These are phyloP conservation scores for Tetranychus truncatus DNA, from an alignment of 2,888 invertebrate genomes.

Conservation along the genomic window DNA sequence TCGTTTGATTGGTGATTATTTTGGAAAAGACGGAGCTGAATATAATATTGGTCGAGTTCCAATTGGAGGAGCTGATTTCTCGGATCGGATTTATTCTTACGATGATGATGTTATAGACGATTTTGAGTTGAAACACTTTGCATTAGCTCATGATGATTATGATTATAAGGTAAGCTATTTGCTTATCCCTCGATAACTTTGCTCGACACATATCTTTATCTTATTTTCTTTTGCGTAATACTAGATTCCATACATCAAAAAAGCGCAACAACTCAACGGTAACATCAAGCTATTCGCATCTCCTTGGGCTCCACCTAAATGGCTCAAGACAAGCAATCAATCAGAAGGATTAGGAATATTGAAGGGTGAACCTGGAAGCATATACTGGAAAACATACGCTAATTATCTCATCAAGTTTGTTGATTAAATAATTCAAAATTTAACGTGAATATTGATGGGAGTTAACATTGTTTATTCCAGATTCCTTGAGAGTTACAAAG, in stretches of 20 bases:
- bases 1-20: too few relatives aligned
- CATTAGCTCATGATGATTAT: not conserved
- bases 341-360: slow-evolving; percentile 33
- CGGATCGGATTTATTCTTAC: not conserved
- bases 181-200: too few relatives aligned
- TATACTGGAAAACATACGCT: too few relatives aligned
- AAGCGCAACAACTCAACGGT: slow-evolving; percentile 28
- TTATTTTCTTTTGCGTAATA: too few relatives aligned
- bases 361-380: too few relatives aligned
- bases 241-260: slow-evolving; percentile 32
- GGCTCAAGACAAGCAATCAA: slow-evolving; percentile 39
- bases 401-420: too few relatives aligned
- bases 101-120: slow-evolving; percentile 30
- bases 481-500: slow-evolving; percentile 57
- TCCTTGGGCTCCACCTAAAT: slow-evolving; percentile 42
- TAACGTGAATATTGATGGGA: too few relatives aligned
- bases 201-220: too few relatives aligned
- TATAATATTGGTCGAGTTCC: slow-evolving; percentile 43
- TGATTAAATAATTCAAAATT: too few relatives aligned
- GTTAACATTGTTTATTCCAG: too few relatives aligned
- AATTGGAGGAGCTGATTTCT: not conserved
- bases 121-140: not conserved
- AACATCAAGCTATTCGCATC: slow-evolving; percentile 35
- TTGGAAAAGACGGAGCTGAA: not conserved
- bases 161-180: too few relatives aligned